A percentile compares a stretch with the other conserved stretches of the same genome.
phyloP scores from a whole-genome alignment of 1,140 invertebrate species.

The Orussus abietinus region DNA sequence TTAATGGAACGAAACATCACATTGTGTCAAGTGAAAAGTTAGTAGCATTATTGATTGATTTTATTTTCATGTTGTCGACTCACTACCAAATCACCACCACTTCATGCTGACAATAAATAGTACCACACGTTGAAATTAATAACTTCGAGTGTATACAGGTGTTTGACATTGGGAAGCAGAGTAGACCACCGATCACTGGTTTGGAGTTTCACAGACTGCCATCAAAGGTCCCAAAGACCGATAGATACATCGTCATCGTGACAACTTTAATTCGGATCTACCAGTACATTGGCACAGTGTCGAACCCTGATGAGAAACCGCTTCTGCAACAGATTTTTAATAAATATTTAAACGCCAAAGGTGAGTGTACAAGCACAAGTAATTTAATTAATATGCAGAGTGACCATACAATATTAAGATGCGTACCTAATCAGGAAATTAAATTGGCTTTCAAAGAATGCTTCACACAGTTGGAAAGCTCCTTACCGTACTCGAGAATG shows the following conservation, averaged over 20 bases:
- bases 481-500: conserved; percentile 73
- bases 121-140: too few species aligned
- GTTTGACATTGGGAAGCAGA: conserved; percentile 76
- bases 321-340: conserved; percentile 79
- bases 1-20: too few species aligned
- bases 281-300: conserved; percentile 76
- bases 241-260: conserved; percentile 76
- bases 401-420: too few species aligned
- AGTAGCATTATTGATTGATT: too few species aligned
- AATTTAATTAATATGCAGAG: too few species aligned
- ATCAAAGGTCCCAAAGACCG: conserved; percentile 63
- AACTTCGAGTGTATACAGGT: conserved; percentile 64
- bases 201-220: conserved; percentile 77
- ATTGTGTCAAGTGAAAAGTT: too few species aligned
- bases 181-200: conserved; percentile 76
- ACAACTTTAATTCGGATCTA: conserved; percentile 80
- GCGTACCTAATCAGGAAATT: conserved; percentile 15
- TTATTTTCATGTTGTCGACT: too few species aligned
- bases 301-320: conserved; percentile 71
- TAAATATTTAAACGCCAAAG: conserved; percentile 71
- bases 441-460: conserved; percentile 48
- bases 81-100: too few species aligned
- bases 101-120: too few species aligned
- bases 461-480: conserved; percentile 72
- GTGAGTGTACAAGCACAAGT: conserved; percentile 45